phyloP scores from a whole-genome alignment of 2,797 vertebrate genomes.

The Ctenopoma multispine region DNA sequence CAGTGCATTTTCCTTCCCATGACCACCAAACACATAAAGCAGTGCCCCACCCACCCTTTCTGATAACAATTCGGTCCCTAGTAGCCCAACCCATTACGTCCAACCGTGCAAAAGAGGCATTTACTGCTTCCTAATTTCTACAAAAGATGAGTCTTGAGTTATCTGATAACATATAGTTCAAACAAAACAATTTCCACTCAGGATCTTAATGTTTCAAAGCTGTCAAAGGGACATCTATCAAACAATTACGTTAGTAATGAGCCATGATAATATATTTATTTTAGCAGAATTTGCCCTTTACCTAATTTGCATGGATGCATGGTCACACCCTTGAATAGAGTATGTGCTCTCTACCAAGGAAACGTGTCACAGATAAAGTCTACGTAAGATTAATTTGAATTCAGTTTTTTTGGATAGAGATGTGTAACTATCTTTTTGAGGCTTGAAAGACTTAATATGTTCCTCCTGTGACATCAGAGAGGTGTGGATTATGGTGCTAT shows the following conservation, averaged over 20 bases:
- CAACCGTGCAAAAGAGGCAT: constrained; percentile 21
- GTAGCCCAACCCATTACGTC: constrained; percentile 4
- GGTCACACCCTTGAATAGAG: constrained; percentile 71
- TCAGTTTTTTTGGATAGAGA: not conserved
- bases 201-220: not conserved
- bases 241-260: not conserved
- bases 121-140: constrained; percentile 32
- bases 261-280: constrained; percentile 16
- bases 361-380: constrained; percentile 38
- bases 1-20: constrained; percentile 34
- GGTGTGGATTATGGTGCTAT: constrained; percentile 3
- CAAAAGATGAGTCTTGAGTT: not conserved
- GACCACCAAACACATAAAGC: constrained; percentile 46
- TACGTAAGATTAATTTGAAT: constrained; percentile 15
- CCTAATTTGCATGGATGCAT: constrained; percentile 45
- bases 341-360: constrained; percentile 16
- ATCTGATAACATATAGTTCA: not conserved
- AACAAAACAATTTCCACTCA: constrained; percentile 11
- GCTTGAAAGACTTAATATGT: not conserved
- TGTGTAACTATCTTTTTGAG: not conserved
- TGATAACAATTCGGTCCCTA: constrained; percentile 43
- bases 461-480: not conserved
- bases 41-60: constrained; percentile 33
- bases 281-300: constrained; percentile 16
- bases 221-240: constrained; percentile 9